phyloP scores from a whole-genome alignment of 2,113 vertebrate genomes.

The Hemichromis elongatus region DNA sequence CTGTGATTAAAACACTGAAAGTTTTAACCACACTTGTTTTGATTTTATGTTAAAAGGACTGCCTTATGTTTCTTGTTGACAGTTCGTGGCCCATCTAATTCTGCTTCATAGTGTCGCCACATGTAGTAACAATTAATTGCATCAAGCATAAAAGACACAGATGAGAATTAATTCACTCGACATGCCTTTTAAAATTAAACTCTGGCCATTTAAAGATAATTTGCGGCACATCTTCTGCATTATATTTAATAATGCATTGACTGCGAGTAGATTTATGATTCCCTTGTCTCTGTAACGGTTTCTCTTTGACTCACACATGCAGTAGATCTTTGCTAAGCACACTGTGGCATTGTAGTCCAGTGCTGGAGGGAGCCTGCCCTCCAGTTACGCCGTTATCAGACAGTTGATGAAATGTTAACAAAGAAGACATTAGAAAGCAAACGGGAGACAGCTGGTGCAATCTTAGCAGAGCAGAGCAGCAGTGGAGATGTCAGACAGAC shows the following conservation, averaged over 20 bases:
- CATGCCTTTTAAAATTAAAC: constrained; percentile 1
- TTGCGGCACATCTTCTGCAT: not conserved
- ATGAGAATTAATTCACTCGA: not conserved
- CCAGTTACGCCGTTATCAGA: constrained; percentile 59
- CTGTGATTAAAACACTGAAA: constrained; percentile 26
- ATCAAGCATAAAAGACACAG: not conserved
- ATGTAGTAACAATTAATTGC: not conserved
- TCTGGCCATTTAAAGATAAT: constrained; percentile 8
- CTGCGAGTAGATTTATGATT: not conserved
- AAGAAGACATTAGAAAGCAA: constrained; percentile 70
- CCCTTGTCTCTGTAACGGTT: not conserved
- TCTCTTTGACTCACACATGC: constrained; percentile 9
- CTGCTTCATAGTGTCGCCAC: not conserved
- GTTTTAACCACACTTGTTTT: constrained; percentile 15
- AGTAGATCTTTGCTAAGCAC: constrained; percentile 19
- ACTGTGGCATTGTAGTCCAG: constrained; percentile 26
- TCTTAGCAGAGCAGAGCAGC: constrained; percentile 62
- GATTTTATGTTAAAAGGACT: constrained; percentile 32
- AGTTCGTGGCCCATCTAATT: not conserved
- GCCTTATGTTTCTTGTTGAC: constrained; percentile 24
- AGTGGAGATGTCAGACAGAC: constrained; percentile 67
- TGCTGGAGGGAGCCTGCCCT: constrained; percentile 57
- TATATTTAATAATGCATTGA: not conserved
- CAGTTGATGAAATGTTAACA: constrained; percentile 66
- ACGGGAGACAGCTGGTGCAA: constrained; percentile 66